Evolutionary conservation across 2,797 vertebrate genomes (phyloP).

Genomic region (Microctenopoma lineatum): DNA sequence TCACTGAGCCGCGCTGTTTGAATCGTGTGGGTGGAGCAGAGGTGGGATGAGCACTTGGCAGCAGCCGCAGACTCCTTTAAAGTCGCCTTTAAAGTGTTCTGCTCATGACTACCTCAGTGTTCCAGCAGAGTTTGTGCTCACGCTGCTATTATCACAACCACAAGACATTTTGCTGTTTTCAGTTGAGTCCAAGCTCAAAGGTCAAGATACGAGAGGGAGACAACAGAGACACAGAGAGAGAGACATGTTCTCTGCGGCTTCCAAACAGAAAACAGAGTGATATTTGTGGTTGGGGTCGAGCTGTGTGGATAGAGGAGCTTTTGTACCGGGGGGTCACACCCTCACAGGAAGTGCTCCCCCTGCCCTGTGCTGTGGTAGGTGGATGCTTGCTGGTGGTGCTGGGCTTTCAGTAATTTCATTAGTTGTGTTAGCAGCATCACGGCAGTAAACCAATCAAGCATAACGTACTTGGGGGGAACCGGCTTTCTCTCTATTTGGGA

Average conservation of each 20-base stretch:
- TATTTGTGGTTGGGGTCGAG: conserved; percentile 61
- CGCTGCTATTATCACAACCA: conserved; percentile 19
- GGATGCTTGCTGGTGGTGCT: conserved; percentile 32
- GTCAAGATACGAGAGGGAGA: conserved; percentile 44
- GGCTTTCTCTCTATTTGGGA: not conserved
- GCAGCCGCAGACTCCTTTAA: not conserved
- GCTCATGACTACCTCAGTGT: not conserved
- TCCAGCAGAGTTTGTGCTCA: not conserved
- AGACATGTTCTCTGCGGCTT: conserved; percentile 21
- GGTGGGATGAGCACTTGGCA: not conserved
- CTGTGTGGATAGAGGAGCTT: conserved; percentile 67
- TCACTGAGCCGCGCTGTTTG: conserved; percentile 36
- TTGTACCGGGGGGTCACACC: conserved; percentile 72
- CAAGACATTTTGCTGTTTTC: conserved; percentile 47
- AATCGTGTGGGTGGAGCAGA: conserved; percentile 31
- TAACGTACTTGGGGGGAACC: not conserved
- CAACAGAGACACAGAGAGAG: conserved; percentile 26
- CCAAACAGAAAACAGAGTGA: conserved; percentile 70
- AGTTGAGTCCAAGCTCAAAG: conserved; percentile 53
- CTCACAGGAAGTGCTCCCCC: conserved; percentile 71
- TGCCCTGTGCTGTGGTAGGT: conserved; percentile 45
- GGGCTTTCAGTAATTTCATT: conserved; percentile 63
- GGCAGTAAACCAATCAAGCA: conserved; percentile 30
- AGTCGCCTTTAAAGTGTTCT: not conserved
- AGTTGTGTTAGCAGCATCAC: conserved; percentile 44